Evolutionary conservation across 2,888 invertebrate genomes (phyloP).

Genomic region (Tortricodes alternella): DNA sequence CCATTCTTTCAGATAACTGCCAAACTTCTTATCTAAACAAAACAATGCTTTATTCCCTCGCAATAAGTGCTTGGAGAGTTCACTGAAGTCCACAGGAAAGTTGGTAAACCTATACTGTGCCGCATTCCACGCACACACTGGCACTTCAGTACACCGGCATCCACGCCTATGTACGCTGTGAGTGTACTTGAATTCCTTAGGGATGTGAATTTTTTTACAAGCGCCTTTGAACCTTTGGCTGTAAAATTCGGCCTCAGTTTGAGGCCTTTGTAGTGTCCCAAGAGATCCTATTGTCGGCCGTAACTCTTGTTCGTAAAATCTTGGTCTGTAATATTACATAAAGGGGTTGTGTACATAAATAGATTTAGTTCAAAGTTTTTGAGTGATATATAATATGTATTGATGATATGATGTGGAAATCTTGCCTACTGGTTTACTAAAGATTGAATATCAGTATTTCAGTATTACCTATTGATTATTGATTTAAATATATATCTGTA

Average conservation of each 20-base stretch:
- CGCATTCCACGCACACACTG: slow-evolving; percentile 61
- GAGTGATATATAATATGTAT: neutral
- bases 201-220: slow-evolving; percentile 78
- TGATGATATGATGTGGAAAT: no score
- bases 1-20: no score
- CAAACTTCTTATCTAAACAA: no score
- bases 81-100: no score
- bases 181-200: slow-evolving; percentile 63
- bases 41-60: no score
- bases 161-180: slow-evolving; percentile 52
- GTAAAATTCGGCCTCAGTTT: slow-evolving; percentile 66
- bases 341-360: slow-evolving; percentile 8
- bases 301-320: slow-evolving; percentile 21
- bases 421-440: no score
- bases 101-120: no score
- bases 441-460: no score
- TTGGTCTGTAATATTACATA: slow-evolving; percentile 2
- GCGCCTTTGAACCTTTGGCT: slow-evolving; percentile 57
- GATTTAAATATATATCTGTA: no score
- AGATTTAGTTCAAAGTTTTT: slow-evolving; percentile 11
- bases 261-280: slow-evolving; percentile 17
- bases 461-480: no score
- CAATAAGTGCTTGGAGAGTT: no score
- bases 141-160: slow-evolving; percentile 41
- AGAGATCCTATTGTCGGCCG: slow-evolving; percentile 26